These are phyloP conservation scores for Cossypha niveicapilla DNA, from an alignment of 2,797 vertebrate species.

Conservation along the genomic window DNA sequence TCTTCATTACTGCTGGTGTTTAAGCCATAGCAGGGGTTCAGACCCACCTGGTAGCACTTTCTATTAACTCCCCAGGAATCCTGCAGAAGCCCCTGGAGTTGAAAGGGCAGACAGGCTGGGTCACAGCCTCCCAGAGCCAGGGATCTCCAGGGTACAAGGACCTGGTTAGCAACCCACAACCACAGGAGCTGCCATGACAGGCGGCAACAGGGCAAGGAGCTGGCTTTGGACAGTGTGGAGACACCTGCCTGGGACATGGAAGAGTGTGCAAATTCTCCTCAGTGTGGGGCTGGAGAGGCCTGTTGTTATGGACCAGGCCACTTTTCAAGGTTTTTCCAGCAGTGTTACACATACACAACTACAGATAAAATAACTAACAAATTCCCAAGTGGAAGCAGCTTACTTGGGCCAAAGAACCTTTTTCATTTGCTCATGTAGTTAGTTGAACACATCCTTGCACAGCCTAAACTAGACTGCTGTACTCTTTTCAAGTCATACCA, in stretches of 20 bases:
- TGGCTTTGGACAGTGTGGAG: background rate
- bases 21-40: background rate
- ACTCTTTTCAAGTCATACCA: background rate
- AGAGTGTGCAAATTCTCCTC: background rate
- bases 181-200: fast-evolving
- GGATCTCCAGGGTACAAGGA: background rate
- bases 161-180: fast-evolving
- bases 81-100: background rate
- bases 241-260: fast-evolving
- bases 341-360: background rate
- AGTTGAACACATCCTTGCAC: background rate
- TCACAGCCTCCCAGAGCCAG: background rate
- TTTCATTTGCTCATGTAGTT: background rate
- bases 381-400: background rate
- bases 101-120: background rate
- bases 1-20: background rate
- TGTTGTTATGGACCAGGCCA: background rate
- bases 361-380: background rate
- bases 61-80: background rate
- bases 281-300: background rate
- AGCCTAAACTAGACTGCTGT: background rate
- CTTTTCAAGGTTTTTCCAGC: background rate
- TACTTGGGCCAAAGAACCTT: background rate
- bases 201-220: fast-evolving
- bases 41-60: background rate